phyloP scores from a whole-genome alignment of 1,140 invertebrate genomes.

The Aplysia californica region DNA sequence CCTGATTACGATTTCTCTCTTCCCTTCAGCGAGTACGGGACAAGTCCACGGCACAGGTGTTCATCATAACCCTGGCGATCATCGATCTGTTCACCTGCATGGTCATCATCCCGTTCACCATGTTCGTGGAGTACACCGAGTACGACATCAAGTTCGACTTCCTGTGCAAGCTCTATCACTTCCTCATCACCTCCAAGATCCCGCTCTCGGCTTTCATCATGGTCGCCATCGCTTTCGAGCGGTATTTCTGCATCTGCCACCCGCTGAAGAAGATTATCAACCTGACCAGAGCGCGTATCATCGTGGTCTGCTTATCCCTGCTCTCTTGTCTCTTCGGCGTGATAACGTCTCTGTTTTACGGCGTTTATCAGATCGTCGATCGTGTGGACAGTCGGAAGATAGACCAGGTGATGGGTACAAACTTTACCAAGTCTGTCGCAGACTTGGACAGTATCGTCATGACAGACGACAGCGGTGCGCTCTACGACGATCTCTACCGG shows the following conservation, averaged over 20 bases:
- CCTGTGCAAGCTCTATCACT: slow-evolving; percentile 63
- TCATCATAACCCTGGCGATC: slow-evolving; percentile 62
- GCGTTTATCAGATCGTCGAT: slow-evolving; percentile 43
- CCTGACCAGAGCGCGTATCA: slow-evolving; percentile 35
- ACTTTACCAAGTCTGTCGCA: slow-evolving; percentile 14
- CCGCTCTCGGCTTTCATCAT: slow-evolving; percentile 64
- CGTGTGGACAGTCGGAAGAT: slow-evolving; percentile 9
- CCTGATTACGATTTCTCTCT: background rate
- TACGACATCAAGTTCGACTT: slow-evolving; percentile 52
- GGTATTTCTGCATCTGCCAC: slow-evolving; percentile 67
- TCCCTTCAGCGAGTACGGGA: slow-evolving; percentile 41
- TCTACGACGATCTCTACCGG: slow-evolving; percentile 1
- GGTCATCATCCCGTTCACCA: slow-evolving; percentile 61
- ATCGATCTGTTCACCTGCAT: slow-evolving; percentile 62
- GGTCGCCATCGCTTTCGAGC: slow-evolving; percentile 64
- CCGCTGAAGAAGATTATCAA: slow-evolving; percentile 45
- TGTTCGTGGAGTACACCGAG: slow-evolving; percentile 48
- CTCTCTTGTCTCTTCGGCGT: slow-evolving; percentile 56
- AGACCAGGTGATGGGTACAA: slow-evolving; percentile 1
- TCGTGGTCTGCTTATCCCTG: slow-evolving; percentile 46
- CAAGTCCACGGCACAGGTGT: slow-evolving; percentile 61
- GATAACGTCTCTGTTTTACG: slow-evolving; percentile 53
- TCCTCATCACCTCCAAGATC: slow-evolving; percentile 63
- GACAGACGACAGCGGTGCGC: background rate
- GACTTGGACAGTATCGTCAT: background rate